Base-by-base conservation (phyloP, 2,888 invertebrate genomes). In the Rhyacophila evoluta region DNA sequence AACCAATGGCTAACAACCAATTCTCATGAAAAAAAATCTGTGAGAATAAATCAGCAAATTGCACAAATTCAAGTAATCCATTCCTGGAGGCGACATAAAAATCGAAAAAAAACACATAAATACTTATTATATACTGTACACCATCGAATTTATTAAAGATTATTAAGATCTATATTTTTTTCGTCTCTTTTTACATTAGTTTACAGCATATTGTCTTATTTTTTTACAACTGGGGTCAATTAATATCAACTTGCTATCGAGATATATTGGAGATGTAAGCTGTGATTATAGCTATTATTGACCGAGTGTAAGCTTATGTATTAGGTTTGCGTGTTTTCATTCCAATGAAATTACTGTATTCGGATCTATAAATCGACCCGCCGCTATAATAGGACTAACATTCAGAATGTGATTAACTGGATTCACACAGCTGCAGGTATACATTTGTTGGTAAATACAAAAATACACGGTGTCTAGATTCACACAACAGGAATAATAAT, bases 361-460 rank as follows among this genome's bases (percentile, higher is more conserved):
- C 55, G 55, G 55, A 55, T 55, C 55, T 55, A 55, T 55, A 55
- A 55, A 55, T 55, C 19, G 55, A 55, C 55, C 19, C 55, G 55
- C 55, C 55, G 19, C 25, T 55, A 25, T 55, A 55, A 55, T 55
- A 19, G 55, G 55, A 55, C 55, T 10, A 55, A 55, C 55, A 55
- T 55, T 55, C 55, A 55, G 55, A 55, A 55, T 55, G 55, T 55
- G 55, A 41, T 41, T 41, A 41, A 55, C 55, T 55, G 55, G 19
- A 55, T 55, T 55, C 55, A 55, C 25, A 55, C 55, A 55, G 19
- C 12, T 19, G 25, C 25, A 55, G 19, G 25, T 55, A 39, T n/a
- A 33, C 29, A 6, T 33, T 39, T 39, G 39, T 39, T 5, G n/a
- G 12, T 39, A 39, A 39, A 39, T 39, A 39, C 1, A 25, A n/a